Evolutionary conservation across 1,140 invertebrate genomes (phyloP), one percentile per base, ranked within the genome.

Genomic region (Zaprionus ornatus): DNA sequence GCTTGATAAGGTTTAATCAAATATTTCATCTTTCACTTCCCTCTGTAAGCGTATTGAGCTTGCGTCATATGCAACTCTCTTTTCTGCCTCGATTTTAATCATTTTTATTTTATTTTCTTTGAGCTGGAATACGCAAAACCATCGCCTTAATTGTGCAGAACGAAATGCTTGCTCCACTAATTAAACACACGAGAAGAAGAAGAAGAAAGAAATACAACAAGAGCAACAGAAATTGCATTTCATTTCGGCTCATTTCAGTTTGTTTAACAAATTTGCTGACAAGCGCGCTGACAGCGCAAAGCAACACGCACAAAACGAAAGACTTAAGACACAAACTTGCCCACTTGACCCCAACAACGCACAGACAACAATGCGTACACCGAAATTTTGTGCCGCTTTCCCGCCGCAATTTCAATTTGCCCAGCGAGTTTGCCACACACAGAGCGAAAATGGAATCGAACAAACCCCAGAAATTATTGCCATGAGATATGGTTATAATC

Each of bases 251-350:
- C 84, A 87, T 87, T 88, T 83, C 80, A 78, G 84, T 88, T 88
- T 87, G 74, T 84, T 87, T 88, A 83, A 87, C 83, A 87, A 87
- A 87, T 87, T 83, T 82, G 84, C 80, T 87, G 83, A 87, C 83
- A 87, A 78, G 82, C 80, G 59, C 73, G 73, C 84, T 86, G 82
- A 86, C 82, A 86, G 82, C 61, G 69, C 75, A 67, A 57, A 42
- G 67, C n/a, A 27, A 19, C 42, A 23, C 27, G 25, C 42, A 23
- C 40, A 85, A 83, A 79, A 84, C 65, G 85, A 88, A 88, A 81
- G 84, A 88, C 85, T 88, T 90, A 88, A 90, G 84, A 56, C 70
- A 78, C 85, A 74, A 88, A 88, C 84, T 88, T 84, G 64, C 74
- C 76, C 84, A 88, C 84, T 88, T 88, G 84, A 88, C 85, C 83